Percentiles rank a stretch among this genome's conserved stretches.
Evolutionary conservation across 2,888 invertebrate species (phyloP).

Genomic region (Sesia apiformis): DNA sequence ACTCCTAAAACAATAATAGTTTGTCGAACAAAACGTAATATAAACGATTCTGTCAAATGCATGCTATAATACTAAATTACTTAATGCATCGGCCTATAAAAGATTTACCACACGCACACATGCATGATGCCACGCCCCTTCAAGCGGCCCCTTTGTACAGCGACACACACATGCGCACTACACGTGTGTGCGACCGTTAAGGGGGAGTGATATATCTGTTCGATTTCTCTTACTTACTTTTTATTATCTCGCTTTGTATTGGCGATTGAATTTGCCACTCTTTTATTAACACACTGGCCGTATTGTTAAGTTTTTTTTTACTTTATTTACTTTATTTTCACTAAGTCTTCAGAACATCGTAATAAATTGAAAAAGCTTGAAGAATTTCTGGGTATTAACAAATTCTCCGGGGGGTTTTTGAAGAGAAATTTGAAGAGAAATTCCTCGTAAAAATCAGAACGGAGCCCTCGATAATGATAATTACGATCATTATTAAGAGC

Average conservation of each 20-base stretch:
- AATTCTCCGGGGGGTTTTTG: too few species aligned
- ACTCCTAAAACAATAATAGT: too few species aligned
- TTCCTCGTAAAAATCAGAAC: slow-evolving; percentile 10
- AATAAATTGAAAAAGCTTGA: too few species aligned
- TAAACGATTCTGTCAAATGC: slow-evolving; percentile 47
- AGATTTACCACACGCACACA: slow-evolving; percentile 54
- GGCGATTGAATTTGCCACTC: slow-evolving; percentile 25
- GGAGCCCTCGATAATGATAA: slow-evolving; percentile 45
- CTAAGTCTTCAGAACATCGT: too few species aligned
- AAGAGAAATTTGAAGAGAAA: slow-evolving; percentile 1
- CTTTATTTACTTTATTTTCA: too few species aligned
- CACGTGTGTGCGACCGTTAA: slow-evolving; percentile 30
- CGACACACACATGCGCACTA: slow-evolving; percentile 29
- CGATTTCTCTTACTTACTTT: slow-evolving; percentile 57
- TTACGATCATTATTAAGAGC: slow-evolving; percentile 58
- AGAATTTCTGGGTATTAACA: too few species aligned
- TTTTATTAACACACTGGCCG: neutral
- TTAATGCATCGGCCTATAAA: slow-evolving; percentile 72
- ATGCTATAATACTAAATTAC: slow-evolving; percentile 67
- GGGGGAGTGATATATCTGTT: slow-evolving; percentile 32
- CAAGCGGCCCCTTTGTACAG: slow-evolving; percentile 36
- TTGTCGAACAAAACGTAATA: too few species aligned
- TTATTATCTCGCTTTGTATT: slow-evolving; percentile 33
- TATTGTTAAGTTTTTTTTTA: too few species aligned
- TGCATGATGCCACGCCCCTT: slow-evolving; percentile 35